These are phyloP conservation scores for Nestor notabilis DNA, from an alignment of 2,113 vertebrate genomes.

Conservation along the genomic window DNA sequence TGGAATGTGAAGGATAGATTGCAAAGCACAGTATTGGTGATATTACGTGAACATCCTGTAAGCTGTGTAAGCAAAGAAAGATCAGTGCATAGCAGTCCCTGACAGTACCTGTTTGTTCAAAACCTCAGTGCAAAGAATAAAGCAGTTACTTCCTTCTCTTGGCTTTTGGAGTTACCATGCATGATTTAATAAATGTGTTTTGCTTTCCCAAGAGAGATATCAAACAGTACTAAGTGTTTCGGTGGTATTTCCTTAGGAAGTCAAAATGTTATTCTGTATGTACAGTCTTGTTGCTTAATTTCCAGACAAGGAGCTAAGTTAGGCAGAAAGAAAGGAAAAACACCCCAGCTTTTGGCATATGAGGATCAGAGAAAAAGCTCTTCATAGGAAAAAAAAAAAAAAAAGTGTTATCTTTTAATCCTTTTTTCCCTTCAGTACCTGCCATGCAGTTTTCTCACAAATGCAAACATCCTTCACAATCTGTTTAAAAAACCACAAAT, in stretches of 20 bases:
- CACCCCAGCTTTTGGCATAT: background rate
- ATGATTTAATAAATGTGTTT: slow-evolving; percentile 66
- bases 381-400: background rate
- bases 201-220: slow-evolving; percentile 63
- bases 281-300: slow-evolving; percentile 57
- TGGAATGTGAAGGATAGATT: background rate
- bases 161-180: slow-evolving; percentile 34
- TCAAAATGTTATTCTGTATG: slow-evolving; percentile 61
- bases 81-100: background rate
- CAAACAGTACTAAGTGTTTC: slow-evolving; percentile 67
- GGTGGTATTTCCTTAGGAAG: slow-evolving; percentile 66
- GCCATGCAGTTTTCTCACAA: slow-evolving; percentile 70
- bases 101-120: background rate
- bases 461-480: slow-evolving; percentile 77
- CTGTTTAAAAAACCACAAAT: slow-evolving; percentile 77
- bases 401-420: slow-evolving; percentile 49
- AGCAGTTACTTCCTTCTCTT: slow-evolving; percentile 55
- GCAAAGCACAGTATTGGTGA: background rate
- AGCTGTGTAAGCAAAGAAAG: background rate
- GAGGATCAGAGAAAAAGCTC: slow-evolving; percentile 39
- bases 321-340: slow-evolving; percentile 29
- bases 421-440: slow-evolving; percentile 51
- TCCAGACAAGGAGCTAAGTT: slow-evolving; percentile 20
- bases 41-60: background rate
- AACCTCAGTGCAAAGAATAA: background rate